Evolutionary conservation across 2,797 vertebrate species (phyloP).

Genomic region (Selene dorsalis): DNA sequence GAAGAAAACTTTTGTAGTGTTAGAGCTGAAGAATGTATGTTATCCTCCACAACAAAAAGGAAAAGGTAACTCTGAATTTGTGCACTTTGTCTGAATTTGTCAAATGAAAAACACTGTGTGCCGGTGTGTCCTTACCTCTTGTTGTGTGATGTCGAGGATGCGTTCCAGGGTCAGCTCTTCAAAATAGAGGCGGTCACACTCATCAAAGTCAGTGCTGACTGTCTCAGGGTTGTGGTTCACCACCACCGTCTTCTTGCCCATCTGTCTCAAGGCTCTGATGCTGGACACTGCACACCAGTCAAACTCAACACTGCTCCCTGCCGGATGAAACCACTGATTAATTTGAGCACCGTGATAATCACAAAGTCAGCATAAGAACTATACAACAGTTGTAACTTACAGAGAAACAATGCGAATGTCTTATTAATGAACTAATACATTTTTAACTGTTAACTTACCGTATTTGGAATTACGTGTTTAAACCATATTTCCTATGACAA

Average conservation of each 20-base stretch:
- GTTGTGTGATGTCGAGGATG: conserved; percentile 94
- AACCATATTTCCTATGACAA: background rate
- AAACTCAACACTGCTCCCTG: conserved; percentile 96
- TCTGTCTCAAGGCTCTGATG: conserved; percentile 90
- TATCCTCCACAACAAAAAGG: background rate
- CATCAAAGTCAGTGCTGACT: conserved; percentile 97
- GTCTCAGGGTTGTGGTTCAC: conserved; percentile 98
- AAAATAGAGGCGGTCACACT: conserved; percentile 97
- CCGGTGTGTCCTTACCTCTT: conserved; percentile 86
- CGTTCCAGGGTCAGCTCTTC: conserved; percentile 96
- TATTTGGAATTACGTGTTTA: background rate
- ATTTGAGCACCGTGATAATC: background rate
- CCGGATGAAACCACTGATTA: background rate
- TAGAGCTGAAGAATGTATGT: too few species aligned
- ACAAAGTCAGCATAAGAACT: background rate
- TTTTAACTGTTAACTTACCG: background rate
- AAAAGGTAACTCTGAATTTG: background rate
- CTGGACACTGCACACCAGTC: conserved; percentile 98
- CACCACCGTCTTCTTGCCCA: conserved; percentile 92
- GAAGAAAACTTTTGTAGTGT: too few species aligned
- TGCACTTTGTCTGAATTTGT: background rate
- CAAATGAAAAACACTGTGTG: background rate
- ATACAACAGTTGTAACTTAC: background rate
- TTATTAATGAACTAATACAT: background rate
- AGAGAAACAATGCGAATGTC: background rate